Conservation (phyloP, 2,888 invertebrate genomes). For the Ochropleura plecta region DNA sequence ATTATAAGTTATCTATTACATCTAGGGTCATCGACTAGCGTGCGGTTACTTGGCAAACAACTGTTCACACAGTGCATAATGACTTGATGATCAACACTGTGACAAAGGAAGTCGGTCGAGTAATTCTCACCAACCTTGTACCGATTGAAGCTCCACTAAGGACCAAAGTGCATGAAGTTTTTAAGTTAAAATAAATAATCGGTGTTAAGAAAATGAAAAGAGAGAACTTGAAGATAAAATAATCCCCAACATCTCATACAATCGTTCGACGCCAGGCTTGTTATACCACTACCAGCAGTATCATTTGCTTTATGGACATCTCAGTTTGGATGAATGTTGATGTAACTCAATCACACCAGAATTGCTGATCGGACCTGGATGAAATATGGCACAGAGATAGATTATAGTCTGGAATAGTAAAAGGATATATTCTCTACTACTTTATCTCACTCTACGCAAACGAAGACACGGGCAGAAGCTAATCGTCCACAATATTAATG, state of each 20-base stretch:
- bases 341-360: not conserved
- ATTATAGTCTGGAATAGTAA: not conserved
- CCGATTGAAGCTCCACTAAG: constrained; percentile 37
- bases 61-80: constrained; percentile 55
- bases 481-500: not conserved
- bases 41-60: constrained; percentile 41
- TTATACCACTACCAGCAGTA: not conserved
- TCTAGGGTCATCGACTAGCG: constrained; percentile 66
- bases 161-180: not conserved
- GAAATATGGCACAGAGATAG: not conserved
- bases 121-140: constrained; percentile 58
- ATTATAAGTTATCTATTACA: constrained; percentile 42
- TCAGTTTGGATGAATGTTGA: not conserved
- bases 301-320: not conserved
- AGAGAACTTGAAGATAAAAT: not conserved
- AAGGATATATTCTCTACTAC: not conserved
- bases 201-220: not conserved
- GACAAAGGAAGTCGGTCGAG: constrained; percentile 58
- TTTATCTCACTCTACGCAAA: not conserved
- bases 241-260: not conserved
- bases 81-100: constrained; percentile 50
- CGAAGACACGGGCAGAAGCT: not conserved
- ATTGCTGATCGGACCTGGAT: not conserved
- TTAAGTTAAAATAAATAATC: not conserved
- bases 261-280: not conserved